Evolutionary conservation across 2,113 vertebrate species (phyloP).

Genomic region (Perca fluviatilis): DNA sequence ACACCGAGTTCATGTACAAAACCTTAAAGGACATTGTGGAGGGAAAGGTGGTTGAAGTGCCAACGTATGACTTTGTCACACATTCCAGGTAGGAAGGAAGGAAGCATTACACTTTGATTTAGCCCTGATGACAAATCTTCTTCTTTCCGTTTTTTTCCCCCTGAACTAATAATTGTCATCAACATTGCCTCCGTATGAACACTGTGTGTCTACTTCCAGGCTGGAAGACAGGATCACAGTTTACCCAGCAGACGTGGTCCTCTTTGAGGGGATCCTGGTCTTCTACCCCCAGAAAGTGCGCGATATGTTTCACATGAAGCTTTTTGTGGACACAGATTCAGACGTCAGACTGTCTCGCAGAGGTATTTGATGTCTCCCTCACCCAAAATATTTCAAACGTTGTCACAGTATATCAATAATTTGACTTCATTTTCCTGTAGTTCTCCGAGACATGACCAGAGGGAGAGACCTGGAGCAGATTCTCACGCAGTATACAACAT

Average conservation of each 20-base stretch:
- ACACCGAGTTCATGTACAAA: conserved; percentile 93
- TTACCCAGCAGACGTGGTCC: conserved; percentile 93
- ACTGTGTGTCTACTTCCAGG: conserved; percentile 73
- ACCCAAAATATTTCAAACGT: background rate
- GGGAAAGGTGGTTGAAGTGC: conserved; percentile 93
- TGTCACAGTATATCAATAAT: background rate
- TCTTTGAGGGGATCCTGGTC: conserved; percentile 96
- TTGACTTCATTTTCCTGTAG: conserved; percentile 70
- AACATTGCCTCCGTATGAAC: background rate
- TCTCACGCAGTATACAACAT: conserved; percentile 95
- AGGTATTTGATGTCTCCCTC: conserved; percentile 79
- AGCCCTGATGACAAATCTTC: background rate
- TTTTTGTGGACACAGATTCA: conserved; percentile 97
- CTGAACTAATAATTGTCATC: background rate
- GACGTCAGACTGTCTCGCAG: conserved; percentile 94
- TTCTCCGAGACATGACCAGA: conserved; percentile 94
- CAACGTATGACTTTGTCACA: conserved; percentile 95
- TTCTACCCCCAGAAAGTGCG: conserved; percentile 95
- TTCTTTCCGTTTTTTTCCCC: background rate
- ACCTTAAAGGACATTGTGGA: conserved; percentile 93
- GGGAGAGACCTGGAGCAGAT: conserved; percentile 98
- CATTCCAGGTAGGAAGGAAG: conserved; percentile 90
- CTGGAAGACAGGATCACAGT: conserved; percentile 89
- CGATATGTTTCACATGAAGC: conserved; percentile 98
- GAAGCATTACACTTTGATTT: background rate